These are phyloP conservation scores for Poeciliopsis turrubarensis DNA, from an alignment of 2,113 vertebrate species.

Conservation along the genomic window DNA sequence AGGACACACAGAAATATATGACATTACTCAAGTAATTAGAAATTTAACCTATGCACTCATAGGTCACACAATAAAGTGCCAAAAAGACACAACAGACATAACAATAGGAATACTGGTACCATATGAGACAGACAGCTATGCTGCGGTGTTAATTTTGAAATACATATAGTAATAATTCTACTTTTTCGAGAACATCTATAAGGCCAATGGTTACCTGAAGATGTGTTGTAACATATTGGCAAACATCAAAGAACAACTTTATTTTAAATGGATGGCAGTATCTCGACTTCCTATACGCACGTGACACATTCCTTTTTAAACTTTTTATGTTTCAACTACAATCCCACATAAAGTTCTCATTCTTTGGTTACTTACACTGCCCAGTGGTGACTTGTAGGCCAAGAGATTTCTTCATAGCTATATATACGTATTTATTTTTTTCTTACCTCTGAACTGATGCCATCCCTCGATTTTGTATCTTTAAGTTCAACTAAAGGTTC, in stretches of 20 bases:
- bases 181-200: slow-evolving; percentile 88
- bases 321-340: slow-evolving; percentile 54
- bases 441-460: slow-evolving; percentile 43
- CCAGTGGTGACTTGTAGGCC: slow-evolving; percentile 79
- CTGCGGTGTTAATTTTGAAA: slow-evolving; percentile 77
- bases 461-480: slow-evolving; percentile 49
- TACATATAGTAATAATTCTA: slow-evolving; percentile 77
- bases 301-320: slow-evolving; percentile 59
- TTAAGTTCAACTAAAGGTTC: slow-evolving; percentile 61
- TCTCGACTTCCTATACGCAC: slow-evolving; percentile 76
- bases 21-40: slow-evolving; percentile 96
- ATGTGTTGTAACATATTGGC: slow-evolving; percentile 85
- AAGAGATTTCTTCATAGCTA: slow-evolving; percentile 44
- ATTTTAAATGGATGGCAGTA: slow-evolving; percentile 84
- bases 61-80: slow-evolving; percentile 94
- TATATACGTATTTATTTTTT: slow-evolving; percentile 20
- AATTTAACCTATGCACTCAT: slow-evolving; percentile 91
- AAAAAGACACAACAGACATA: slow-evolving; percentile 86
- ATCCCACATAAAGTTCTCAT: slow-evolving; percentile 69
- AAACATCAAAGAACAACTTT: slow-evolving; percentile 84
- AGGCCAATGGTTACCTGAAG: slow-evolving; percentile 97
- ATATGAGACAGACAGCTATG: slow-evolving; percentile 83
- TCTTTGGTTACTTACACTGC: slow-evolving; percentile 85
- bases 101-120: slow-evolving; percentile 78
- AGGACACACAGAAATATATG: slow-evolving; percentile 90